Evolutionary conservation across 1,140 invertebrate species (phyloP), one percentile per base, ranked within the genome.

Genomic region (Oryctes rhinoceros): DNA sequence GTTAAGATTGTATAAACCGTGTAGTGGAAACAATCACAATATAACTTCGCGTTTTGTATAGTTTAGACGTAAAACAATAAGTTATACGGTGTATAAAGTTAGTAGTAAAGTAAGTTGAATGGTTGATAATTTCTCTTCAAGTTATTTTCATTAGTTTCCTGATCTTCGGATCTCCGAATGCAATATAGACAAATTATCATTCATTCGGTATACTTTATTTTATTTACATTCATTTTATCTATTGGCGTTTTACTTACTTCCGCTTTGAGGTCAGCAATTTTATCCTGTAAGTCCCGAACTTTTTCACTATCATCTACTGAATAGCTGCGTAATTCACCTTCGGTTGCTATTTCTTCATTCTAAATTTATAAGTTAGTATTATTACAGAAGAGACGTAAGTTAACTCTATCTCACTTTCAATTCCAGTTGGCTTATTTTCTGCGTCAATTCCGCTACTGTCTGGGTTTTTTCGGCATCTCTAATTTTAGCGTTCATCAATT

Each of bases 381-480:
- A 44, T 44, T 44, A 10, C 9, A 10, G 9, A 44, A 44, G 5
- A 44, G 5, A 7, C 9, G 39, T 44, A 44, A 44, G 9, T 10
- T 7, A 44, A 44, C 39, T 5, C 39, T 44, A 10, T 59, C 53
- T 59, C 5, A 96, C 96, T 91, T 97, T 97, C 80, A 96, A 91
- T 90, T 99, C 97, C 79, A 99, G 91, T 84, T 96, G 92, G 9
- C 97, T 98, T 80, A 99, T 97, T 89, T 97, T 96, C 84, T 98
- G 97, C 81, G 94, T 96, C 15, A 99, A 90, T 88, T 98, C 97
- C n/a, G 97, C 97, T 67, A 99, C 94, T 76, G 93, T 91, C 88
- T 99, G 97, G 71, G 96, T 94, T 85, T 97, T 95, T 86, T 99
- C 98, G 35, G 97, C 96, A 85, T 99, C 97, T 83, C 95, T 92